These are phyloP conservation scores for Cryptocephalus primarius DNA, from an alignment of 2,888 invertebrate species.

Conservation along the genomic window DNA sequence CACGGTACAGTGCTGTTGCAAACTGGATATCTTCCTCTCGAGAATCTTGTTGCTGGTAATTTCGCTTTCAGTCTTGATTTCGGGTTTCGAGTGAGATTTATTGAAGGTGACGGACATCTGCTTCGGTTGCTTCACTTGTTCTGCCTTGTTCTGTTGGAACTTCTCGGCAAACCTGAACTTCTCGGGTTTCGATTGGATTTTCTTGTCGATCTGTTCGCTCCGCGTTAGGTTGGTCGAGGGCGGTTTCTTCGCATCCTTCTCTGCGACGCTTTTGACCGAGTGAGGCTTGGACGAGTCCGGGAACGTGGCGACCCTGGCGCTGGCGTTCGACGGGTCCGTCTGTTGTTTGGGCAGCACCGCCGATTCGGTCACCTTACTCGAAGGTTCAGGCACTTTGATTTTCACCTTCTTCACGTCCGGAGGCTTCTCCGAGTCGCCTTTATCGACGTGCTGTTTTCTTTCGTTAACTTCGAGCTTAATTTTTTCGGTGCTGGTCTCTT, in stretches of 20 bases:
- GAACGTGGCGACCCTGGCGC: slow-evolving; percentile 12
- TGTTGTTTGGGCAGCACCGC: slow-evolving; percentile 13
- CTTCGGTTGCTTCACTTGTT: slow-evolving; percentile 9
- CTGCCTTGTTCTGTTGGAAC: slow-evolving; percentile 14
- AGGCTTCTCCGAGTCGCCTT: slow-evolving; percentile 4
- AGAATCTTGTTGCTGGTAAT: slow-evolving; percentile 16
- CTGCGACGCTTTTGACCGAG: slow-evolving; percentile 6
- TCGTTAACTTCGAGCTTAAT: slow-evolving; percentile 1
- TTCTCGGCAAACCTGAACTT: slow-evolving; percentile 18
- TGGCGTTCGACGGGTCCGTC: slow-evolving; percentile 7
- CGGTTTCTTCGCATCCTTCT: slow-evolving; percentile 17
- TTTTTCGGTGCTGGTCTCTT: slow-evolving; percentile 11
- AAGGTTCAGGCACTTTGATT: slow-evolving; percentile 14
- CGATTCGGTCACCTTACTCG: slow-evolving; percentile 12
- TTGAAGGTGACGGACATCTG: slow-evolving; percentile 3
- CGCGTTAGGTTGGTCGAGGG: slow-evolving; percentile 22
- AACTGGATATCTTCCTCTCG: slow-evolving; percentile 26
- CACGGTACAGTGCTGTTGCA: slow-evolving; percentile 28
- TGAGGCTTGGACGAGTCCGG: slow-evolving; percentile 9
- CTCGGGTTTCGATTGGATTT: slow-evolving; percentile 28
- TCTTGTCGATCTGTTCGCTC: slow-evolving; percentile 22
- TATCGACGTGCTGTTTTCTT: slow-evolving; percentile 2
- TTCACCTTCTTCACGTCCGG: slow-evolving; percentile 11
- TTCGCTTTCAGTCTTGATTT: slow-evolving; percentile 9
- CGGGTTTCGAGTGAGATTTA: slow-evolving; percentile 8